Conservation (phyloP, 37 sponge, comb jelly and placozoan species). For the Hexactinellida sp. region DNA sequence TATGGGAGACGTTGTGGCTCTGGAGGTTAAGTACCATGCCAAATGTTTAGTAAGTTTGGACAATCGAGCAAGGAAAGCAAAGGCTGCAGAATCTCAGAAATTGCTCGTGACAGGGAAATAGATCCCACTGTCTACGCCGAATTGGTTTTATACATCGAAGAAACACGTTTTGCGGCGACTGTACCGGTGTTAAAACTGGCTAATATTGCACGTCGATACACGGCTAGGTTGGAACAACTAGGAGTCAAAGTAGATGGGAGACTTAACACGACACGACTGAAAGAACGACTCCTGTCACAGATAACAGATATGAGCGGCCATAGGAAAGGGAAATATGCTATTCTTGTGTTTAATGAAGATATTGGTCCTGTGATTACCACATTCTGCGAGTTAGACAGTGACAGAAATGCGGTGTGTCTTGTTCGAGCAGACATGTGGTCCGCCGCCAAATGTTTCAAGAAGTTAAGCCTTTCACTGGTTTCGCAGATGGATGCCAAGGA, state of each 20-base stretch:
- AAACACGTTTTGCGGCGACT: too few relatives aligned
- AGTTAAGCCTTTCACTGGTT: not conserved
- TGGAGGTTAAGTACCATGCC: not conserved
- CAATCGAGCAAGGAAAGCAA: not conserved
- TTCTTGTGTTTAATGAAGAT: conserved; percentile 19
- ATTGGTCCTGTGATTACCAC: conserved; percentile 16
- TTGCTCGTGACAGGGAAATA: not conserved
- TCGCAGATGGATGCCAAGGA: too few relatives aligned
- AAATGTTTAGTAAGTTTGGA: not conserved
- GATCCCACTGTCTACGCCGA: not conserved
- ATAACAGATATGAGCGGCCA: conserved; percentile 23
- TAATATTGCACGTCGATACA: not conserved
- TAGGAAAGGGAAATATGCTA: conserved; percentile 9
- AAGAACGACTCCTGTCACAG: conserved; percentile 16
- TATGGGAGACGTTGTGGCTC: not conserved
- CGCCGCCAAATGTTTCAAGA: not conserved
- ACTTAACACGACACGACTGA: not conserved
- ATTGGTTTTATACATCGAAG: not conserved
- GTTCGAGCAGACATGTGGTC: conserved; percentile 21
- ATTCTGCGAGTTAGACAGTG: conserved; percentile 25
- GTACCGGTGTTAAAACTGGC: conserved; percentile 21
- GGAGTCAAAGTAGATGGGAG: conserved; percentile 16
- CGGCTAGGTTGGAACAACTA: conserved; percentile 19
- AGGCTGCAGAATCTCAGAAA: not conserved
- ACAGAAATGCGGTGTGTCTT: conserved; percentile 21